Conservation (phyloP, 2,888 invertebrate species). For the Brachypterus glaber region DNA sequence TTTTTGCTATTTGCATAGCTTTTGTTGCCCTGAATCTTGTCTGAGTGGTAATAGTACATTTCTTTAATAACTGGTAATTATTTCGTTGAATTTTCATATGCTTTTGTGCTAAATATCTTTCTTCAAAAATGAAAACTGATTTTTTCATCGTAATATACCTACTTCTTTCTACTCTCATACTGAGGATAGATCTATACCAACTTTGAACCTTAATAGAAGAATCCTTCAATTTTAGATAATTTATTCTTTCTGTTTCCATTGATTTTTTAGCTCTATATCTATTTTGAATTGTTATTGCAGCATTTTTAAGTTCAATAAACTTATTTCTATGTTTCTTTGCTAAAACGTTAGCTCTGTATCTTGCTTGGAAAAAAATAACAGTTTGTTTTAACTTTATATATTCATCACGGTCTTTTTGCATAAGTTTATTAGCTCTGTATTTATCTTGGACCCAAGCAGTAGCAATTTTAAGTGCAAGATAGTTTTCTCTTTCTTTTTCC, state of each 20-base stretch:
- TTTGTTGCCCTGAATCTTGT: slow-evolving; percentile 41
- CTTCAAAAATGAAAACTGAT: neutral
- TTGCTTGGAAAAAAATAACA: neutral
- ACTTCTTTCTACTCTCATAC: neutral
- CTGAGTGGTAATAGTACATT: slow-evolving; percentile 37
- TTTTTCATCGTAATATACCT: neutral
- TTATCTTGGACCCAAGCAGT: slow-evolving; percentile 28
- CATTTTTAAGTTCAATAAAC: neutral
- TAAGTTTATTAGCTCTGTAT: slow-evolving; percentile 39
- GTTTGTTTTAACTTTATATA: neutral
- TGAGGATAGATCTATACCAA: slow-evolving; percentile 1
- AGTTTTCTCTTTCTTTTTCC: slow-evolving; percentile 9
- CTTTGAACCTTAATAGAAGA: neutral
- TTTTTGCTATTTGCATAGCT: slow-evolving; percentile 37
- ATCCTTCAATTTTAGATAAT: neutral
- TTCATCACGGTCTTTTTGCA: too few species aligned
- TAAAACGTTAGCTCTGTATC: neutral
- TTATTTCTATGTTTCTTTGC: too few species aligned
- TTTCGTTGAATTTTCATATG: slow-evolving; percentile 15
- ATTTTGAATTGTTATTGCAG: slow-evolving; percentile 1
- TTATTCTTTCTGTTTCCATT: neutral
- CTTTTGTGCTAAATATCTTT: slow-evolving; percentile 3
- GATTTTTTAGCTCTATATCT: neutral
- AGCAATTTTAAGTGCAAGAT: neutral
- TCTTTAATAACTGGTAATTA: neutral